phyloP scores from a whole-genome alignment of 2,113 vertebrate genomes.

The Perca schrenkii region DNA sequence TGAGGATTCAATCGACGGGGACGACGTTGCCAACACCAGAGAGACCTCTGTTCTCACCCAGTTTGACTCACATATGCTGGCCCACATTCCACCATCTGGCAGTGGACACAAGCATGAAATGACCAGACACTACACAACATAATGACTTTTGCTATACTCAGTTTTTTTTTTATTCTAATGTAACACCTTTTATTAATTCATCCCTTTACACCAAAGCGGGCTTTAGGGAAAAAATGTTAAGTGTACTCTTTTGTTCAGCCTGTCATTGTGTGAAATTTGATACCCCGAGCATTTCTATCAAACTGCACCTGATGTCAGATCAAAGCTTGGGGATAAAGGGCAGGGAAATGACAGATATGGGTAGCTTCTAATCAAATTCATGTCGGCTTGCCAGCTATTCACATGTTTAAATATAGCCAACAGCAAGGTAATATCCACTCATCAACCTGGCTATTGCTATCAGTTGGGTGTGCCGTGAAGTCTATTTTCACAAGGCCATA shows the following conservation, averaged over 20 bases:
- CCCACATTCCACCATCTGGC: slow-evolving; percentile 80
- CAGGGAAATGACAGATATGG: slow-evolving; percentile 35
- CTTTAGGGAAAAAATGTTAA: background rate
- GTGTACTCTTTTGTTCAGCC: slow-evolving; percentile 17
- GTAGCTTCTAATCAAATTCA: slow-evolving; percentile 45
- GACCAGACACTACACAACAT: slow-evolving; percentile 48
- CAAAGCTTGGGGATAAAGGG: slow-evolving; percentile 50
- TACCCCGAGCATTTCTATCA: slow-evolving; percentile 38
- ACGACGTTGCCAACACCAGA: slow-evolving; percentile 63
- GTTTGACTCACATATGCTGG: slow-evolving; percentile 81
- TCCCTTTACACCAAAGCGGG: slow-evolving; percentile 17
- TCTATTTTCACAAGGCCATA: slow-evolving; percentile 35
- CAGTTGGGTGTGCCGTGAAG: slow-evolving; percentile 20
- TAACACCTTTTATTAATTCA: slow-evolving; percentile 24
- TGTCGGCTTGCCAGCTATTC: slow-evolving; percentile 28
- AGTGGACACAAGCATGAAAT: slow-evolving; percentile 63
- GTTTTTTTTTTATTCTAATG: slow-evolving; percentile 33
- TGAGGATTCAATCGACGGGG: slow-evolving; percentile 78
- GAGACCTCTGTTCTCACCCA: slow-evolving; percentile 71
- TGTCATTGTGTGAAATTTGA: slow-evolving; percentile 15
- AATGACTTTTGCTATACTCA: slow-evolving; percentile 49
- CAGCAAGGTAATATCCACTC: slow-evolving; percentile 48
- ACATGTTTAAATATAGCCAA: slow-evolving; percentile 46
- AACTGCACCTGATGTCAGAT: slow-evolving; percentile 41
- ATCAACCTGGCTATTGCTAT: slow-evolving; percentile 49